These are phyloP conservation scores for Steatornis caripensis DNA, from an alignment of 2,113 vertebrate species.

Conservation along the genomic window DNA sequence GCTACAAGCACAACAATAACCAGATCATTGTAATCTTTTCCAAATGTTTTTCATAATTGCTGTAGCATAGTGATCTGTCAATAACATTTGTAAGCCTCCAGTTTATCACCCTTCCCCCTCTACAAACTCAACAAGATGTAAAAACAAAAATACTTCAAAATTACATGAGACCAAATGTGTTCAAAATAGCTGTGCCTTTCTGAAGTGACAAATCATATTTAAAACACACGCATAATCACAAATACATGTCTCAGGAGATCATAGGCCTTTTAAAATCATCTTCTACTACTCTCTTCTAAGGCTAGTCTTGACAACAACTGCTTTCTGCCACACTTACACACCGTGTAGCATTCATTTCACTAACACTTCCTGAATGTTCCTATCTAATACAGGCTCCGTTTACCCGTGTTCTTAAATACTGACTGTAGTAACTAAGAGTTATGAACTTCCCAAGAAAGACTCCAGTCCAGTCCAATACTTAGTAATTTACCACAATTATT, in stretches of 20 bases:
- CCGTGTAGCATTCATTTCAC: rapidly evolving
- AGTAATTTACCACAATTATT: background rate
- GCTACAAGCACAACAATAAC: background rate
- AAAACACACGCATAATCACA: background rate
- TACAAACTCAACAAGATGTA: background rate
- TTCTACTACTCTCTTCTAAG: background rate
- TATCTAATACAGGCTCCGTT: background rate
- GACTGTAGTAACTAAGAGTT: background rate
- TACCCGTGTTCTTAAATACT: background rate
- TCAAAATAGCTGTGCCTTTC: background rate
- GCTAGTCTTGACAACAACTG: background rate
- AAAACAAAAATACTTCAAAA: background rate
- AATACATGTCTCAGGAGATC: background rate
- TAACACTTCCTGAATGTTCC: background rate
- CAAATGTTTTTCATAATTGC: background rate
- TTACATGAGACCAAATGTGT: background rate
- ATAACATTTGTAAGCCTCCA: background rate
- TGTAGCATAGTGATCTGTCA: background rate
- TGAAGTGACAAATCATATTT: background rate
- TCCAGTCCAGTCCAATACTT: background rate
- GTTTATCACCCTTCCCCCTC: background rate
- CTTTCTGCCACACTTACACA: background rate
- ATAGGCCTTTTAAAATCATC: background rate
- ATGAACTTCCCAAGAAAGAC: background rate
- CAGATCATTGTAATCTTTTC: background rate